phyloP scores from a whole-genome alignment of 2,888 invertebrate species.

The Pheosia tremula region DNA sequence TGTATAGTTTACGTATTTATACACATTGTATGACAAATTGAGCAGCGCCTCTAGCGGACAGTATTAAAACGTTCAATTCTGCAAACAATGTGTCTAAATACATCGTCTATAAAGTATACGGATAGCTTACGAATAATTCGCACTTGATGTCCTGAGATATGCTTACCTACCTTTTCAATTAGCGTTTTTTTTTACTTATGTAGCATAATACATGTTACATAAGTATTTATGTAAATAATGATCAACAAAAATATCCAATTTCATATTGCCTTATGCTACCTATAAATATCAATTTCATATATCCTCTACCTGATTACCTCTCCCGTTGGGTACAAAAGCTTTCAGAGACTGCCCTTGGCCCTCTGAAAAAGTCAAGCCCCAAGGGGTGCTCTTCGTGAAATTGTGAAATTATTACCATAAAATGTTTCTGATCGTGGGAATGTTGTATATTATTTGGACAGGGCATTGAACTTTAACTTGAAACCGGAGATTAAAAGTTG shows the following conservation, averaged over 20 bases:
- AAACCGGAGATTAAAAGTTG: not conserved
- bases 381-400: not conserved
- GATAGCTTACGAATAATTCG: too few relatives aligned
- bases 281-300: conserved; percentile 2
- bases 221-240: not conserved
- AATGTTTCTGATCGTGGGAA: not conserved
- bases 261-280: not conserved
- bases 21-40: too few relatives aligned
- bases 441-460: not conserved
- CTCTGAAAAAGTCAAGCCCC: not conserved
- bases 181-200: too few relatives aligned
- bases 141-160: too few relatives aligned
- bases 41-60: too few relatives aligned
- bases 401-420: not conserved
- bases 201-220: too few relatives aligned
- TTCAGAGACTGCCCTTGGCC: not conserved
- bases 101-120: too few relatives aligned
- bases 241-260: not conserved
- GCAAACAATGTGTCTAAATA: too few relatives aligned
- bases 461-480: not conserved
- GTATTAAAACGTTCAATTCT: too few relatives aligned
- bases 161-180: too few relatives aligned
- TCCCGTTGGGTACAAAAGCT: conserved; percentile 1
- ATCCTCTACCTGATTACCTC: not conserved
- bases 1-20: too few relatives aligned